phyloP scores from a whole-genome alignment of 2,797 vertebrate species.

The Prunella strophiata region DNA sequence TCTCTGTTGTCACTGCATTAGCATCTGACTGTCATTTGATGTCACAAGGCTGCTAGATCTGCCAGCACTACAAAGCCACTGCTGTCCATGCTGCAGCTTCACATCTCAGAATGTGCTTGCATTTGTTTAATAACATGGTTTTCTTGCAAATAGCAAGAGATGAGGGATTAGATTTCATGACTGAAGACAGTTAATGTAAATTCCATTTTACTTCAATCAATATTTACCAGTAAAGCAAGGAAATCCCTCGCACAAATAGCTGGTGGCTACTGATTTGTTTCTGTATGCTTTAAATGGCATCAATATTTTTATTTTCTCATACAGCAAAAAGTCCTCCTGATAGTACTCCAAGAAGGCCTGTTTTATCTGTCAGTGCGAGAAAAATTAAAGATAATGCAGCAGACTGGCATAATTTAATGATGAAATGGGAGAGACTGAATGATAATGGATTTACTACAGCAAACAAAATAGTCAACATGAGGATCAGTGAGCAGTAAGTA shows the following conservation, averaged over 20 bases:
- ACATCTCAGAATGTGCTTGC: neutral
- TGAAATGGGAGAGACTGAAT: constrained; percentile 88
- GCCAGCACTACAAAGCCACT: neutral
- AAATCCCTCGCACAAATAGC: neutral
- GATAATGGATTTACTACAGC: constrained; percentile 80
- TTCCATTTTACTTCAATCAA: neutral
- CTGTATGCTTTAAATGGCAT: neutral
- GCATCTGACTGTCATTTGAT: neutral
- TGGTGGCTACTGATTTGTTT: neutral
- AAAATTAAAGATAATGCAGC: constrained; percentile 93
- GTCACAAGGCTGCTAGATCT: no score
- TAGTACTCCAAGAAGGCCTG: constrained; percentile 77
- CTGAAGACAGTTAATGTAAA: neutral
- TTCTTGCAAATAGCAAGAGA: neutral
- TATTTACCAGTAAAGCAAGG: neutral
- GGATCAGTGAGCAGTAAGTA: constrained; percentile 80
- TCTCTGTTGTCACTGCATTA: accelerated
- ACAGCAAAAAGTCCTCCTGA: constrained; percentile 40
- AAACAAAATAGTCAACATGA: constrained; percentile 83
- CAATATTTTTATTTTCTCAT: neutral
- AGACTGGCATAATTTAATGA: constrained; percentile 93
- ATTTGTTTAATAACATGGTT: neutral
- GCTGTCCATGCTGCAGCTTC: accelerated
- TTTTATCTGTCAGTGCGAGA: constrained; percentile 85
- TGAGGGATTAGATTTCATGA: neutral